These are phyloP conservation scores for Microcebus ravelobensis DNA, from an alignment of 2,113 vertebrate genomes.

Conservation along the genomic window DNA sequence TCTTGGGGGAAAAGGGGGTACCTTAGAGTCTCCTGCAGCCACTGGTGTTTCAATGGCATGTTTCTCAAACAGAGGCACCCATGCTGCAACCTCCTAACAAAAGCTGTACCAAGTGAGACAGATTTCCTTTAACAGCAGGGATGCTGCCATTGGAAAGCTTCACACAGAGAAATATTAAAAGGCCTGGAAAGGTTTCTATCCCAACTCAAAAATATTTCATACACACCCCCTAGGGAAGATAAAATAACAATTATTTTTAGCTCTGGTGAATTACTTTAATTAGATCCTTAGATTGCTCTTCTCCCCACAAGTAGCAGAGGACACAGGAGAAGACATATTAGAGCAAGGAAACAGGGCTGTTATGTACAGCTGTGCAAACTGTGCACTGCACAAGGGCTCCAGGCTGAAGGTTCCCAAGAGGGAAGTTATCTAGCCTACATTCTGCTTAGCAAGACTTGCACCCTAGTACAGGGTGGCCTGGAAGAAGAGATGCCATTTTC, in stretches of 20 bases:
- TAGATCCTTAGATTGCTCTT: not conserved
- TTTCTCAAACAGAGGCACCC: not conserved
- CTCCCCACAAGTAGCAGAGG: not conserved
- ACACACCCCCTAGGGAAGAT: not conserved
- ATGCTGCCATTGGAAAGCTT: not conserved
- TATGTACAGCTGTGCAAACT: fast-evolving
- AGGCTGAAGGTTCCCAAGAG: not conserved
- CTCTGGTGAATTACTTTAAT: not conserved
- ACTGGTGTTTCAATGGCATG: not conserved
- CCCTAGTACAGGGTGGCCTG: not conserved
- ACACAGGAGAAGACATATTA: not conserved
- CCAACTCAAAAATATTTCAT: not conserved
- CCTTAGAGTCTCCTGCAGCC: not conserved
- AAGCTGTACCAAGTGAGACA: not conserved
- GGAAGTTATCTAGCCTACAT: not conserved
- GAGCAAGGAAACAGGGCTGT: not conserved
- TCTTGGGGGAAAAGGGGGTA: not conserved
- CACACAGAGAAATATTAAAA: not conserved
- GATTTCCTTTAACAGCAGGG: not conserved
- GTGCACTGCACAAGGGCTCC: not conserved
- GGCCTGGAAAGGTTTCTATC: not conserved
- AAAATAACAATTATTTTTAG: not conserved
- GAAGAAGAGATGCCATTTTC: not conserved
- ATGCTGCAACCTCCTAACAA: not conserved
- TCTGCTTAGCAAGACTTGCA: not conserved